phyloP scores from a whole-genome alignment of 2,888 invertebrate species.

The Molanna angustata region DNA sequence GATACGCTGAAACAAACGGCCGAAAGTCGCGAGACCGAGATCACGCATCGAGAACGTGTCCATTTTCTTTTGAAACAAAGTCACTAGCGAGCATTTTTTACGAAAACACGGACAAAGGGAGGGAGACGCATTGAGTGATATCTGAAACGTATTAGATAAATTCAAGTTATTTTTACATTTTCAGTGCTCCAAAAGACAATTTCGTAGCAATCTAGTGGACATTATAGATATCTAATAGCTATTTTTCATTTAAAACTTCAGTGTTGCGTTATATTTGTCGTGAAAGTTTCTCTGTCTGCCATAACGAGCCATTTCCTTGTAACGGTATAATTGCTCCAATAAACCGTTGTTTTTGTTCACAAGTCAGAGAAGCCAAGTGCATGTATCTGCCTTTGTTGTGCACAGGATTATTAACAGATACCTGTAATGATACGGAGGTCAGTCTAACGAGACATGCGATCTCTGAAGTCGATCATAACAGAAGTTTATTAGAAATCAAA shows the following conservation, averaged over 20 bases:
- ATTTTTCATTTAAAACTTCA: slow-evolving; percentile 10
- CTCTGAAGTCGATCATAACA: slow-evolving; percentile 48
- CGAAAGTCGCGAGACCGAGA: too few relatives aligned
- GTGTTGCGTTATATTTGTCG: slow-evolving; percentile 16
- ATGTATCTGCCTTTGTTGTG: slow-evolving; percentile 58
- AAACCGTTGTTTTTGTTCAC: slow-evolving; percentile 49
- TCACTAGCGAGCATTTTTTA: too few relatives aligned
- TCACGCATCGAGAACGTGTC: too few relatives aligned
- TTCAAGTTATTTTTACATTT: slow-evolving; percentile 18
- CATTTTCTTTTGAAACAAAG: too few relatives aligned
- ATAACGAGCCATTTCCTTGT: slow-evolving; percentile 50
- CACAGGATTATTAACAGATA: slow-evolving; percentile 55
- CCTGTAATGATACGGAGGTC: slow-evolving; percentile 57
- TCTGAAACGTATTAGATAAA: slow-evolving; percentile 25
- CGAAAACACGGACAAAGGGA: slow-evolving; percentile 31
- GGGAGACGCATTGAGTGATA: slow-evolving; percentile 28
- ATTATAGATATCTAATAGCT: background rate
- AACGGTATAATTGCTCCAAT: slow-evolving; percentile 54
- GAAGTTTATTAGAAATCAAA: too few relatives aligned
- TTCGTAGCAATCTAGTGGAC: slow-evolving; percentile 14
- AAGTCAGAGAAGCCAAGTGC: slow-evolving; percentile 57
- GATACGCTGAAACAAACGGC: too few relatives aligned
- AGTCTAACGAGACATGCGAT: slow-evolving; percentile 54
- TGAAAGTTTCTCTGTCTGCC: slow-evolving; percentile 36
- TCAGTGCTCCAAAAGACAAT: slow-evolving; percentile 9